Conservation (phyloP, 2,888 invertebrate species). For the Kryphioiulus occultus region DNA sequence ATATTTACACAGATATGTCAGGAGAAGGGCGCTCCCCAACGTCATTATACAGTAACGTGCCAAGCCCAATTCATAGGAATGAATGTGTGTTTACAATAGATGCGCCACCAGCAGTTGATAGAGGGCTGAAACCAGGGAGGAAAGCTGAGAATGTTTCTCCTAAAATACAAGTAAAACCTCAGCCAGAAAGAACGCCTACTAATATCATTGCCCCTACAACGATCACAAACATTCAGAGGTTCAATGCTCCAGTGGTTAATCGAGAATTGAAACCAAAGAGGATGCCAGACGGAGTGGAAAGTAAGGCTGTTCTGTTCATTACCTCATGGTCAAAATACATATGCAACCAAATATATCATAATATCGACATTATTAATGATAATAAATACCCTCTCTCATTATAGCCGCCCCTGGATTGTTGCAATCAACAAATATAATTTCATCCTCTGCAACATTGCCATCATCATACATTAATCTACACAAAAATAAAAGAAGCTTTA, state of each 20-base stretch:
- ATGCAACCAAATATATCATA: neutral
- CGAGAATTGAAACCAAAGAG: slow-evolving; percentile 62
- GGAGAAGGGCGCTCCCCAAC: slow-evolving; percentile 58
- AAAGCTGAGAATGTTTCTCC: neutral
- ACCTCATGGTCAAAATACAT: neutral
- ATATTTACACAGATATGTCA: slow-evolving; percentile 55
- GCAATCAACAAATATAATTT: neutral
- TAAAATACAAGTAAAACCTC: neutral
- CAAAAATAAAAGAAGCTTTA: slow-evolving; percentile 56
- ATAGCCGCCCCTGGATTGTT: neutral
- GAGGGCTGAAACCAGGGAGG: slow-evolving; percentile 75
- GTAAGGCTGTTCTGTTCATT: slow-evolving; percentile 27
- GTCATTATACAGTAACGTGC: slow-evolving; percentile 69
- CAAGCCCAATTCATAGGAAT: slow-evolving; percentile 65
- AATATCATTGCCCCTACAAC: neutral
- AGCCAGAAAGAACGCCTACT: neutral
- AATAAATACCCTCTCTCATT: too few relatives aligned
- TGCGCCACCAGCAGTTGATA: slow-evolving; percentile 79
- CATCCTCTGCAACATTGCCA: neutral
- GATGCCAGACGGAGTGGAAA: slow-evolving; percentile 28
- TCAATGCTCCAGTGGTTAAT: slow-evolving; percentile 61
- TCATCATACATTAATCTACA: neutral
- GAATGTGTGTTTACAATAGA: slow-evolving; percentile 52
- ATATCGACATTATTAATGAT: too few relatives aligned
- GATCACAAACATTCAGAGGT: neutral